These are phyloP conservation scores for Philonicus albiceps DNA, from an alignment of 2,888 invertebrate genomes.

Conservation along the genomic window DNA sequence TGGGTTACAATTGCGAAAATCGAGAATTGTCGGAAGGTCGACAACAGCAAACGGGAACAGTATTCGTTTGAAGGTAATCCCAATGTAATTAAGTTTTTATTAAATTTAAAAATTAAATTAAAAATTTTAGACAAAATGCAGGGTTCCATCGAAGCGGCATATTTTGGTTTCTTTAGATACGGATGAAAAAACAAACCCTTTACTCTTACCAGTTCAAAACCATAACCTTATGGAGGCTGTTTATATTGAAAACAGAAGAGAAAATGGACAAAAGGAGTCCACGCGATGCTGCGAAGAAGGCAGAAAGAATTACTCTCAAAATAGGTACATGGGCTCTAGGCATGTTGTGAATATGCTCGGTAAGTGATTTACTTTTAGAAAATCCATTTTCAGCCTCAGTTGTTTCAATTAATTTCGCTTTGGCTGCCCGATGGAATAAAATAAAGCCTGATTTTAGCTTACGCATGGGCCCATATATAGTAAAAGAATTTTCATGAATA, in stretches of 20 bases:
- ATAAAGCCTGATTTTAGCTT: not conserved
- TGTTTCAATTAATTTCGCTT: not conserved
- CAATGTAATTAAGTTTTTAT: not conserved
- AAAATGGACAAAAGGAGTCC: slow-evolving; percentile 5
- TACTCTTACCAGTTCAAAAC: slow-evolving; percentile 35
- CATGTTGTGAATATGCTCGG: slow-evolving; percentile 70
- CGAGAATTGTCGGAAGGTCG: slow-evolving; percentile 55
- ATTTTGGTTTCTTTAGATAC: slow-evolving; percentile 44
- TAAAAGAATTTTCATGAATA: not conserved
- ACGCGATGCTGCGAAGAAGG: slow-evolving; percentile 54
- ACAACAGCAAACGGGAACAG: slow-evolving; percentile 56
- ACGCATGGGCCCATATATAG: no score
- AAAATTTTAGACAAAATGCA: slow-evolving; percentile 41
- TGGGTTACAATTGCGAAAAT: slow-evolving; percentile 61
- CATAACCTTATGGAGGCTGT: slow-evolving; percentile 45
- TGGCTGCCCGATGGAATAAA: not conserved
- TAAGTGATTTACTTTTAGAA: slow-evolving; percentile 56
- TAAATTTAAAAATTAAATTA: not conserved
- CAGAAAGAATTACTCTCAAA: slow-evolving; percentile 61
- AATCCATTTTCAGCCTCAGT: not conserved
- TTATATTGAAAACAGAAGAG: slow-evolving; percentile 22
- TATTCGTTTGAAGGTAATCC: slow-evolving; percentile 56
- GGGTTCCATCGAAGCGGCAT: slow-evolving; percentile 43
- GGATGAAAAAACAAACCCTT: slow-evolving; percentile 43
- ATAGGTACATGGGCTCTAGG: slow-evolving; percentile 60